A percentile compares a stretch with the other conserved stretches of the same genome.
These are phyloP conservation scores for Stenotaenia linearis DNA, from an alignment of 2,888 invertebrate species.

Conservation along the genomic window DNA sequence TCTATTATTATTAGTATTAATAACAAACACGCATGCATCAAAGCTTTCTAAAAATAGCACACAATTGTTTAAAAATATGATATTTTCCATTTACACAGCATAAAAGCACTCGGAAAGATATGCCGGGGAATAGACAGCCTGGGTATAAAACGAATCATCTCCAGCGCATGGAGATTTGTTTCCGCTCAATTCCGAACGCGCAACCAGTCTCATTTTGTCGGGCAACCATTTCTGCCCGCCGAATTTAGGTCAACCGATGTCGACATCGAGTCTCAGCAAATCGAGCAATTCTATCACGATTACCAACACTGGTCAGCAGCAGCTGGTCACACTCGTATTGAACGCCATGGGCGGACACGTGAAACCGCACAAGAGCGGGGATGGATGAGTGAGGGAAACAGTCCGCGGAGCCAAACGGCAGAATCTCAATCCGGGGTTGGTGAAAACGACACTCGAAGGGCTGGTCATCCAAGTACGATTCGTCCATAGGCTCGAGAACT, in stretches of 20 bases:
- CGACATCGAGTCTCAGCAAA: not conserved
- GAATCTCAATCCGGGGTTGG: not conserved
- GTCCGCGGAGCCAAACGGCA: constrained; percentile 40
- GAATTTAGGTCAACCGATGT: too few species aligned
- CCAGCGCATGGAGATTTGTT: constrained; percentile 35
- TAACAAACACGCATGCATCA: not conserved
- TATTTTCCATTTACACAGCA: not conserved
- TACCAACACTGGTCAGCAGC: not conserved
- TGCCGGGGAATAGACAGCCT: constrained; percentile 27
- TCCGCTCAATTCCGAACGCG: constrained; percentile 32
- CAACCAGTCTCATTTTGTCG: constrained; percentile 10
- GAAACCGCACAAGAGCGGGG: constrained; percentile 39
- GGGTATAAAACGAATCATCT: constrained; percentile 31
- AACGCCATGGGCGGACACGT: not conserved
- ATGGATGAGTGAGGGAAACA: constrained; percentile 40
- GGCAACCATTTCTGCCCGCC: not conserved
- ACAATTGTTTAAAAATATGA: not conserved
- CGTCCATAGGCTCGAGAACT: too few species aligned
- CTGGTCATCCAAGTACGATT: not conserved
- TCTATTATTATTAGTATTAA: not conserved
- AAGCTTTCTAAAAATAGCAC: not conserved
- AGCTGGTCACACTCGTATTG: not conserved
- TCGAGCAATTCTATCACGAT: not conserved
- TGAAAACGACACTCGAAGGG: not conserved
- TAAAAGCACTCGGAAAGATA: not conserved